A percentile compares a stretch with the other conserved stretches of the same genome.
These are phyloP conservation scores for Pentamera pediparva DNA, from an alignment of 53 echinoderm and acorn worm genomes.

Conservation along the genomic window DNA sequence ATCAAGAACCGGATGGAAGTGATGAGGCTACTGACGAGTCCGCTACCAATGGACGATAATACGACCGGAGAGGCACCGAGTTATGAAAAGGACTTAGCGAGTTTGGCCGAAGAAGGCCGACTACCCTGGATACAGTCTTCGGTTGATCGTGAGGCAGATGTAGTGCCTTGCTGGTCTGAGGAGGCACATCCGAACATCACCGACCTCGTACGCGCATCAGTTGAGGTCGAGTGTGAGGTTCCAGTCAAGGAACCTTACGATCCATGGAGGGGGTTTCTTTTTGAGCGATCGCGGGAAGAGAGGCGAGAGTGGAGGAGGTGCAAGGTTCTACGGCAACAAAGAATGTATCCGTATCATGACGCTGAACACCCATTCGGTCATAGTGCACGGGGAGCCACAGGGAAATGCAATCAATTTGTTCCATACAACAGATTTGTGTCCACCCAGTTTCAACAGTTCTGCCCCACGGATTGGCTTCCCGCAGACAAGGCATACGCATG, in stretches of 20 bases:
- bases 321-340: too few species aligned
- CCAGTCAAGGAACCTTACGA: background rate
- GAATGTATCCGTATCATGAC: too few species aligned
- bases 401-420: too few species aligned
- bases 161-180: conserved; percentile 9
- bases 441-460: too few species aligned
- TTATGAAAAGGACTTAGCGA: background rate
- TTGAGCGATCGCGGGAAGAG: background rate
- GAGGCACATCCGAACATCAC: background rate
- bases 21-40: background rate
- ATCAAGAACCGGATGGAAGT: conserved; percentile 5
- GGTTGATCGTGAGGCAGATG: background rate
- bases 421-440: too few species aligned
- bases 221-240: conserved; percentile 17
- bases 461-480: too few species aligned
- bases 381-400: too few species aligned
- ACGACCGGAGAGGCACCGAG: background rate
- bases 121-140: conserved; percentile 8
- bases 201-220: background rate
- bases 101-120: conserved; percentile 22
- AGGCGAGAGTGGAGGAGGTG: background rate
- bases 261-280: background rate
- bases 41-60: background rate
- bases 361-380: too few species aligned
- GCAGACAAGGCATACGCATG: too few species aligned